A percentile compares a stretch with the other conserved stretches of the same genome.
phyloP scores from a whole-genome alignment of 2,113 vertebrate species.

The Mola mola region DNA sequence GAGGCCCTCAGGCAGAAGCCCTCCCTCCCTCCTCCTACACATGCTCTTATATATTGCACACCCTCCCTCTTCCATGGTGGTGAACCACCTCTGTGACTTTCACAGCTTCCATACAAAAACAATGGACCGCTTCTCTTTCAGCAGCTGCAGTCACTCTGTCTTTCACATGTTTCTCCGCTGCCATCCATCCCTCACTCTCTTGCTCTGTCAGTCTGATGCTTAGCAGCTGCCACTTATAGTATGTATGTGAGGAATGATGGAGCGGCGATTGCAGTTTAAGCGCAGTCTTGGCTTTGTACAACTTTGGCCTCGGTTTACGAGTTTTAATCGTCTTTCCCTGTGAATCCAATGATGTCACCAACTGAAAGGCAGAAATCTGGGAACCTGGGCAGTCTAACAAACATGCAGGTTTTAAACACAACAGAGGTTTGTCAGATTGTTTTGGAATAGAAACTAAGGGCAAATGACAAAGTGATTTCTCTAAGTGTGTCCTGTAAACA shows the following conservation, averaged over 20 bases:
- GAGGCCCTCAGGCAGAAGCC: slow-evolving; percentile 5
- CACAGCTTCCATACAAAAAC: slow-evolving; percentile 51
- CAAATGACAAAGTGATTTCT: too few relatives aligned
- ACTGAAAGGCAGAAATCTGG: too few relatives aligned
- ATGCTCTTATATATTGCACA: slow-evolving; percentile 16
- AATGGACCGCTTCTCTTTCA: slow-evolving; percentile 26
- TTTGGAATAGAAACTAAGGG: too few relatives aligned
- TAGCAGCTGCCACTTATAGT: background rate
- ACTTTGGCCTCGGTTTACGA: too few relatives aligned
- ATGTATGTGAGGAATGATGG: background rate
- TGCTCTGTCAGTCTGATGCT: background rate
- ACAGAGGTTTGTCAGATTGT: too few relatives aligned
- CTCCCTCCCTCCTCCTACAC: background rate
- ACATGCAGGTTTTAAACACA: background rate
- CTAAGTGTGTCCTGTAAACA: too few relatives aligned
- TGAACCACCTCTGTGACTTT: slow-evolving; percentile 56
- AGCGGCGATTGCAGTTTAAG: too few relatives aligned
- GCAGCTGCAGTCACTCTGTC: slow-evolving; percentile 50
- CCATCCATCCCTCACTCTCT: slow-evolving; percentile 13
- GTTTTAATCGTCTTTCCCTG: too few relatives aligned
- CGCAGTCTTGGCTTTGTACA: too few relatives aligned
- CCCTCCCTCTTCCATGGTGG: slow-evolving; percentile 2
- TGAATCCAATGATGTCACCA: too few relatives aligned
- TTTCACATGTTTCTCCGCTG: slow-evolving; percentile 52
- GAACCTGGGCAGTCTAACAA: background rate